Evolutionary conservation across 1,140 invertebrate genomes (phyloP), one percentile per base, ranked within the genome.

Genomic region (Sycophaga agraensis): DNA sequence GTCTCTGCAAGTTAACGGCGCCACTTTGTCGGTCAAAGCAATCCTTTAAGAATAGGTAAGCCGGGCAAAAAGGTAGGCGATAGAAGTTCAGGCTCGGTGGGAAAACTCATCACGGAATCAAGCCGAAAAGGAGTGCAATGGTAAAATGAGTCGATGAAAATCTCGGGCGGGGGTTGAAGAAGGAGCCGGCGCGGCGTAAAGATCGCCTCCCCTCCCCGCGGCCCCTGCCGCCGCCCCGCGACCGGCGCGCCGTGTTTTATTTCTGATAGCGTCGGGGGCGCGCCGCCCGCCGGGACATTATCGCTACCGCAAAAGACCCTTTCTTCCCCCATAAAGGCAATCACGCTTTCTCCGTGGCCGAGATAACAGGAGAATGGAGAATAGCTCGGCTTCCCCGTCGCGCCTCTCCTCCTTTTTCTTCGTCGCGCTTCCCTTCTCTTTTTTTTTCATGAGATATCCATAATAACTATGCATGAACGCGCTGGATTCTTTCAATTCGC

Each of bases 261-360:
- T 77, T 77, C 77, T 79, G 76, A 79, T 79, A 79, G 74, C 75
- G 72, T 64, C 76, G 70, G 68, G 49, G 66, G 63, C 59, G 64
- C 71, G 69, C 63, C 62, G 66, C 73, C 11, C 68, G 66, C 70
- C n/a, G 73, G 70, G 74, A 78, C 78, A 80, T 80, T 80, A 80
- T 80, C 77, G 74, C 76, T 67, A 70, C 70, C 70, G 70, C 77
- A 75, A 79, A 80, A 73, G 76, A 79, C 75, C 75, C 77, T 79
- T 80, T 80, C 77, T 78, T 80, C 75, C 76, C 77, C 77, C 73
- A 80, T 80, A 80, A 79, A 80, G 76, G 76, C 76, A 80, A 80
- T 80, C 78, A 79, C 73, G 76, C 76, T 75, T 78, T 79, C 74
- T 74, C 71, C 73, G 68, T 67, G 68, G 68, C 70, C 68, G 22